These are phyloP conservation scores for Danionella cerebrum DNA, from an alignment of 2,113 vertebrate species.

Conservation along the genomic window DNA sequence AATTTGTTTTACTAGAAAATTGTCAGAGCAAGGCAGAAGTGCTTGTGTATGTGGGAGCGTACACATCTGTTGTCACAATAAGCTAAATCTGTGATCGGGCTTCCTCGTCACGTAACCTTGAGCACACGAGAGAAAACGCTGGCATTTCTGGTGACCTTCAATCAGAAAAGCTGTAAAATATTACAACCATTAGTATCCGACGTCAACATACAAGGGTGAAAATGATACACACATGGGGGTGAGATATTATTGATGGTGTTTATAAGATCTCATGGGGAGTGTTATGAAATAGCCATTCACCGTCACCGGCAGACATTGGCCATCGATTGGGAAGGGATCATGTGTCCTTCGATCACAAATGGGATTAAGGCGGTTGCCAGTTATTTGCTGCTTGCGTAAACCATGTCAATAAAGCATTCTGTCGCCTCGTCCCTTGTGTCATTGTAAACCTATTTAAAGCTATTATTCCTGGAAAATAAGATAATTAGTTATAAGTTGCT, in stretches of 20 bases:
- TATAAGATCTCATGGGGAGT: constrained; percentile 8
- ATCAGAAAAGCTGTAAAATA: constrained; percentile 22
- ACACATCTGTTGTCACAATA: not conserved
- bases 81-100: not conserved
- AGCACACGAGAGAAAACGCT: not conserved
- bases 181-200: constrained; percentile 31
- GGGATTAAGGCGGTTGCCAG: constrained; percentile 29
- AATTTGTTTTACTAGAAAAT: constrained; percentile 1
- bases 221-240: constrained; percentile 31
- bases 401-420: constrained; percentile 25
- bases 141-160: constrained; percentile 26
- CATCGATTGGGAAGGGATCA: constrained; percentile 35
- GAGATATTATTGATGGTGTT: constrained; percentile 39
- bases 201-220: constrained; percentile 14
- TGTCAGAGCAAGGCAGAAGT: not conserved
- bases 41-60: not conserved
- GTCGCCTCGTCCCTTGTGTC: not conserved
- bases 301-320: constrained; percentile 19
- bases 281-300: constrained; percentile 13
- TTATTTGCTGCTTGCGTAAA: constrained; percentile 20
- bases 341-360: constrained; percentile 30
- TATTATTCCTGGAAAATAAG: constrained; percentile 14
- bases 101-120: not conserved
- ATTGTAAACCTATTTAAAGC: constrained; percentile 14
- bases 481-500: constrained; percentile 15